phyloP scores from a whole-genome alignment of 2,888 invertebrate genomes.

The Drosophila glabriapex region DNA sequence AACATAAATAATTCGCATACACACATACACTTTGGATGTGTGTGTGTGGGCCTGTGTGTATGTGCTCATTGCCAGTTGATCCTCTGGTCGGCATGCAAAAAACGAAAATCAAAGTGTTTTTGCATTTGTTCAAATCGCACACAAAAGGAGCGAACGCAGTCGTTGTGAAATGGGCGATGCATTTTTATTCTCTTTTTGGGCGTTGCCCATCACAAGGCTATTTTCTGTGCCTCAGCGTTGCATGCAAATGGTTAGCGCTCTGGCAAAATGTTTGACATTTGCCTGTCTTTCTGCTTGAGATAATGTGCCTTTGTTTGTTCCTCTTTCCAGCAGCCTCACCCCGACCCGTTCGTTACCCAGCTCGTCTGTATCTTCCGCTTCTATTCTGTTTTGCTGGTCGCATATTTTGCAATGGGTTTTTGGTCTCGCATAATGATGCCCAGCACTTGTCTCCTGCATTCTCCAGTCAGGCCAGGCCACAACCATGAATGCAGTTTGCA shows the following conservation, averaged over 20 bases:
- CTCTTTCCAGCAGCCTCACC: background rate
- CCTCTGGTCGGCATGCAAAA: constrained; percentile 57
- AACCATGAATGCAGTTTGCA: constrained; percentile 49
- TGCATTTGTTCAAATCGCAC: constrained; percentile 76
- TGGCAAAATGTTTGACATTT: constrained; percentile 80
- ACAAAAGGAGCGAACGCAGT: constrained; percentile 58
- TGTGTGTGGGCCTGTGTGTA: constrained; percentile 21
- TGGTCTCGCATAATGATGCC: constrained; percentile 72
- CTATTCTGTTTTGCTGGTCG: constrained; percentile 51
- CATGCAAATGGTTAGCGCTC: constrained; percentile 68
- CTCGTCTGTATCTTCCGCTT: constrained; percentile 5
- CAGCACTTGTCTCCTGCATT: constrained; percentile 53
- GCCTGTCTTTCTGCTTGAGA: constrained; percentile 63
- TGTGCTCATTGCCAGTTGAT: constrained; percentile 60
- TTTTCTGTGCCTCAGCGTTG: constrained; percentile 50
- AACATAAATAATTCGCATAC: constrained; percentile 83
- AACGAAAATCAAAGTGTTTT: constrained; percentile 79
- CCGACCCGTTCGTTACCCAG: background rate
- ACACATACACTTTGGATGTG: constrained; percentile 26
- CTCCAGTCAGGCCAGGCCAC: constrained; percentile 10
- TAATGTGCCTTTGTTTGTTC: constrained; percentile 67
- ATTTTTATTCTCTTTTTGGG: constrained; percentile 13
- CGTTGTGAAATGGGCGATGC: constrained; percentile 23
- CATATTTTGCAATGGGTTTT: constrained; percentile 57
- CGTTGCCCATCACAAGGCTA: constrained; percentile 46